Percentiles rank a stretch among this genome's conserved stretches.
These are phyloP conservation scores for Drosophila histrio DNA, from an alignment of 2,888 invertebrate species.

Conservation along the genomic window DNA sequence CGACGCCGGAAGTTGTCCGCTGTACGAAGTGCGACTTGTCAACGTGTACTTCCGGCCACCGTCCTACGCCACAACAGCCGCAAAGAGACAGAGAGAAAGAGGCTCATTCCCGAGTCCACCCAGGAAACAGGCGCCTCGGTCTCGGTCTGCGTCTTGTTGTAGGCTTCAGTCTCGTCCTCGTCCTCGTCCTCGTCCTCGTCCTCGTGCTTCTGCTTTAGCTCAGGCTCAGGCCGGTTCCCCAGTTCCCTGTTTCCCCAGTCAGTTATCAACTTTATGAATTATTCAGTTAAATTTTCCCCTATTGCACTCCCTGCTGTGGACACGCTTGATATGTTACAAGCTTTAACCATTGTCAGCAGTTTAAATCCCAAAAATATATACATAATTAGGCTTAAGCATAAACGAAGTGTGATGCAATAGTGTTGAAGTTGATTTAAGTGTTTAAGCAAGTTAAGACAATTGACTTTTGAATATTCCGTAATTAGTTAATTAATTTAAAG, in stretches of 20 bases:
- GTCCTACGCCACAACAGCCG: slow-evolving; percentile 59
- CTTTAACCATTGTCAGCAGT: slow-evolving; percentile 9
- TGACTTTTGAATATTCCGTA: too few relatives aligned
- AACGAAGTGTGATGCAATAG: too few relatives aligned
- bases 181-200: not conserved
- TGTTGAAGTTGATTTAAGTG: not conserved
- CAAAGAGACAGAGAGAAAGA: slow-evolving; percentile 32
- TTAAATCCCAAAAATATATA: not conserved
- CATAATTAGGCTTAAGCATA: not conserved
- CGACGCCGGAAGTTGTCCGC: slow-evolving; percentile 72
- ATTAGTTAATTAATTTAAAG: too few relatives aligned
- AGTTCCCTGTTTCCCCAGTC: not conserved
- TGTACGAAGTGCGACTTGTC: slow-evolving; percentile 79
- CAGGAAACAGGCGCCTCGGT: slow-evolving; percentile 57
- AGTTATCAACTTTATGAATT: slow-evolving; percentile 70
- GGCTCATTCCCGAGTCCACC: slow-evolving; percentile 7
- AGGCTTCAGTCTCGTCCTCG: not conserved
- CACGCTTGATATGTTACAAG: slow-evolving; percentile 5
- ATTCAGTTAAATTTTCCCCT: slow-evolving; percentile 61
- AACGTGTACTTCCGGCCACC: slow-evolving; percentile 80
- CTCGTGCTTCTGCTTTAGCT: not conserved
- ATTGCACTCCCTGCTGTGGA: slow-evolving; percentile 10
- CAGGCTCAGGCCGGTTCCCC: not conserved
- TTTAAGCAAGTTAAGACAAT: not conserved
- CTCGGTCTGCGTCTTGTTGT: slow-evolving; percentile 10